These are phyloP conservation scores for Panulirus ornatus DNA, from an alignment of 1,140 invertebrate species.

Conservation along the genomic window DNA sequence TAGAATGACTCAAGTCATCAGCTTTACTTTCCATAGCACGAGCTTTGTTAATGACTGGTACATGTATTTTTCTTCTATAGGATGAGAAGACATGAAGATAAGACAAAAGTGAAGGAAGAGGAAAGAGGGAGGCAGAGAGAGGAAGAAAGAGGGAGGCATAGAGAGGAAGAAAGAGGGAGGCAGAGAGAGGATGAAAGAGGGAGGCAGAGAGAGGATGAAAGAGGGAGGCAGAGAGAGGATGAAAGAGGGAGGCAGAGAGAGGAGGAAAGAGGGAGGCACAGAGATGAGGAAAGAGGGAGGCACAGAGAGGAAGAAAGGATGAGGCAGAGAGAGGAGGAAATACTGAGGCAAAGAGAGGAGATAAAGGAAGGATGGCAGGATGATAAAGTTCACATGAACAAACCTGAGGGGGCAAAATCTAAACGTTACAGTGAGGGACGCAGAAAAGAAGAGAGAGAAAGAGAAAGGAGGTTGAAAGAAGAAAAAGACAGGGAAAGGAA, in stretches of 20 bases:
- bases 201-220: neutral
- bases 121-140: slow-evolving; percentile 2
- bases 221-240: neutral
- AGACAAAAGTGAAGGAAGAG: neutral
- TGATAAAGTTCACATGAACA: neutral
- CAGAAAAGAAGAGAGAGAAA: slow-evolving; percentile 55
- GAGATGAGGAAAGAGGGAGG: slow-evolving; percentile 11
- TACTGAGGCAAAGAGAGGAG: neutral
- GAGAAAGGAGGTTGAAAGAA: slow-evolving; percentile 43
- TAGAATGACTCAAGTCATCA: too few relatives aligned
- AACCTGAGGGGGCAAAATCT: slow-evolving; percentile 55
- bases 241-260: too few relatives aligned
- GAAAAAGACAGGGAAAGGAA: slow-evolving; percentile 40
- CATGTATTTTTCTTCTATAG: neutral
- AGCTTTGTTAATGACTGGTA: too few relatives aligned
- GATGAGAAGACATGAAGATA: slow-evolving; percentile 30
- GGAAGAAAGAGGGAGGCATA: too few relatives aligned
- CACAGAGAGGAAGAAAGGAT: neutral
- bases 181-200: neutral
- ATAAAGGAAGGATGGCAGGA: slow-evolving; percentile 27
- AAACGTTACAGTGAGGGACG: slow-evolving; percentile 63
- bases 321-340: slow-evolving; percentile 10
- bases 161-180: too few relatives aligned
- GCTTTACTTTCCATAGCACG: too few relatives aligned
- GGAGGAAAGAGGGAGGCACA: neutral